phyloP scores from a whole-genome alignment of 2,797 vertebrate genomes.

The Trichosurus vulpecula region DNA sequence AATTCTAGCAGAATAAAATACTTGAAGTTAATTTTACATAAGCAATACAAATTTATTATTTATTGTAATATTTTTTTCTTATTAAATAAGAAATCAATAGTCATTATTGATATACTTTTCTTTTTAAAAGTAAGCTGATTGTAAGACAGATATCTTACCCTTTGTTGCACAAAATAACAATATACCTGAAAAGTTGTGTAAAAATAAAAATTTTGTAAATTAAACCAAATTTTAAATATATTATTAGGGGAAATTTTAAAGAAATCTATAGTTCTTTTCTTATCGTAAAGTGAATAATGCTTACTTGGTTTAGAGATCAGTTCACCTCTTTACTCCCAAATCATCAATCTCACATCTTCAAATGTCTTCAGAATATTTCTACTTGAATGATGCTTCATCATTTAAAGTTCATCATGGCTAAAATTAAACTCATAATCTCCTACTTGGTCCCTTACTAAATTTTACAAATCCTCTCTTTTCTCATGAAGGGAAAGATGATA shows the following conservation, averaged over 20 bases:
- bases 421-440: not conserved
- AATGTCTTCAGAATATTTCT: not conserved
- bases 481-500: not conserved
- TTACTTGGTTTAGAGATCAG: not conserved
- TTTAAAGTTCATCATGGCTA: not conserved
- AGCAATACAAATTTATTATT: not conserved
- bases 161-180: not conserved
- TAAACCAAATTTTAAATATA: constrained; percentile 32
- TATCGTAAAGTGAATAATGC: constrained; percentile 40
- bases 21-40: not conserved
- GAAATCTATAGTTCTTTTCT: constrained; percentile 1
- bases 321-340: constrained; percentile 29
- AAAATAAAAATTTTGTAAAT: constrained; percentile 44
- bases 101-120: not conserved
- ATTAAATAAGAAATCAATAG: not conserved
- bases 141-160: not conserved
- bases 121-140: constrained; percentile 2
- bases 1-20: not conserved
- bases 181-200: constrained; percentile 30
- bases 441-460: not conserved
- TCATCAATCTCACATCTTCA: not conserved
- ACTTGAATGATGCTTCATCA: not conserved
- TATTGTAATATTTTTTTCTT: not conserved
- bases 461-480: not conserved
- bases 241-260: constrained; percentile 21